These are phyloP conservation scores for Buceros bicornis DNA, from an alignment of 2,797 vertebrate genomes.

Conservation along the genomic window DNA sequence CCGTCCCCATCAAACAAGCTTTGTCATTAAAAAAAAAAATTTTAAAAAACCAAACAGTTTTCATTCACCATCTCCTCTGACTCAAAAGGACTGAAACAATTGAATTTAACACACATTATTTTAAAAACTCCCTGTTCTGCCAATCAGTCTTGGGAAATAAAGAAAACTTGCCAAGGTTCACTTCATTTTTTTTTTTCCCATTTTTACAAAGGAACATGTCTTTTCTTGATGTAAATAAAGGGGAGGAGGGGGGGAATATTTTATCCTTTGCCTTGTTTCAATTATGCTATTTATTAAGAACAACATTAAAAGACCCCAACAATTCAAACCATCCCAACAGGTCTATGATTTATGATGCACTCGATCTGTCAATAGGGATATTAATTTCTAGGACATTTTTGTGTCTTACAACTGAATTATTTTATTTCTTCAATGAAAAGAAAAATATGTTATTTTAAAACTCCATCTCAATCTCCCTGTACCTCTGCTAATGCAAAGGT, in stretches of 20 bases:
- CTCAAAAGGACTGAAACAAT: neutral
- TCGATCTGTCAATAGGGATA: neutral
- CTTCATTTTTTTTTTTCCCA: neutral
- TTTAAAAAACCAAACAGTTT: neutral
- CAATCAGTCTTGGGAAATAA: neutral
- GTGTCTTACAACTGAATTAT: neutral
- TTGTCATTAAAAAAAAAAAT: neutral
- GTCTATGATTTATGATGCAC: neutral
- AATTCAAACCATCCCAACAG: neutral
- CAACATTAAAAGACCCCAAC: neutral
- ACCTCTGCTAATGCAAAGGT: neutral
- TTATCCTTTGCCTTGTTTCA: neutral
- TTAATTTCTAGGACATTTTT: neutral
- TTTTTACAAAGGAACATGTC: neutral
- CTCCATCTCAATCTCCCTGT: neutral
- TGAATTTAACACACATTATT: neutral
- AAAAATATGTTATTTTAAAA: neutral
- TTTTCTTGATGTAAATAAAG: neutral
- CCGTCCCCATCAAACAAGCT: neutral
- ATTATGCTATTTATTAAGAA: neutral
- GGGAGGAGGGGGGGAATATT: neutral
- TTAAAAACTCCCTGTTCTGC: neutral
- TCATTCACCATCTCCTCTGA: neutral
- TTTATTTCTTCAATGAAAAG: neutral
- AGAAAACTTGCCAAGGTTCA: neutral